phyloP scores from a whole-genome alignment of 2,797 vertebrate species.

The Oreortyx pictus region DNA sequence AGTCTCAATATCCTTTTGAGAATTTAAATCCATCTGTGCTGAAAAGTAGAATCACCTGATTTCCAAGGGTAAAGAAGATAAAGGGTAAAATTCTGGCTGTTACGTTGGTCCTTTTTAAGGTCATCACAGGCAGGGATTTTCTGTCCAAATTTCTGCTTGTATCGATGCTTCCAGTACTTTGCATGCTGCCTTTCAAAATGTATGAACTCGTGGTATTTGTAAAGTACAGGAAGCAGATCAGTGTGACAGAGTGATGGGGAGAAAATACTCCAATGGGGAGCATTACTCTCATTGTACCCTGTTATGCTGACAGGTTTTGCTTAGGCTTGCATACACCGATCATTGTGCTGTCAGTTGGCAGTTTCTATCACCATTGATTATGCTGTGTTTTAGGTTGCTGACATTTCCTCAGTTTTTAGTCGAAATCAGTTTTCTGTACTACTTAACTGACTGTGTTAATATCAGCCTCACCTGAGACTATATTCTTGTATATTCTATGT shows the following conservation, averaged over 20 bases:
- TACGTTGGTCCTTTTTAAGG: not conserved
- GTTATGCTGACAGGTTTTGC: rapidly evolving
- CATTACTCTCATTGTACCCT: rapidly evolving
- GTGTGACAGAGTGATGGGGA: rapidly evolving
- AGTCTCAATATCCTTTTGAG: not conserved
- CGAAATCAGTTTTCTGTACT: not conserved
- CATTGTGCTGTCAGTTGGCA: not conserved
- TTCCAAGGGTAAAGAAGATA: not conserved
- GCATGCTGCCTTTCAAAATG: not conserved
- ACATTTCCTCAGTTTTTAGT: not conserved
- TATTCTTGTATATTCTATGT: not conserved
- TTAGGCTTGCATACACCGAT: not conserved
- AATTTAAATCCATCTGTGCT: not conserved
- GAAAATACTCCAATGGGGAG: not conserved
- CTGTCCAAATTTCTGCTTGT: not conserved
- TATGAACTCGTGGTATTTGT: rapidly evolving
- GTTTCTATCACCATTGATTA: not conserved
- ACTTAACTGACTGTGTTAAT: not conserved
- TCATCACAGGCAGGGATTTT: not conserved
- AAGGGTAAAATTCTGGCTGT: not conserved
- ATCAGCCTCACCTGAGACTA: not conserved
- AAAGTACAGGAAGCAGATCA: not conserved
- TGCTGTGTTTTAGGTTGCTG: not conserved
- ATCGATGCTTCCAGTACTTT: not conserved
- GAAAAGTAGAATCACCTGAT: not conserved